A percentile compares a stretch with the other conserved stretches of the same genome.
phyloP scores from a whole-genome alignment of 2,113 vertebrate species.

The Rhipidura dahli region DNA sequence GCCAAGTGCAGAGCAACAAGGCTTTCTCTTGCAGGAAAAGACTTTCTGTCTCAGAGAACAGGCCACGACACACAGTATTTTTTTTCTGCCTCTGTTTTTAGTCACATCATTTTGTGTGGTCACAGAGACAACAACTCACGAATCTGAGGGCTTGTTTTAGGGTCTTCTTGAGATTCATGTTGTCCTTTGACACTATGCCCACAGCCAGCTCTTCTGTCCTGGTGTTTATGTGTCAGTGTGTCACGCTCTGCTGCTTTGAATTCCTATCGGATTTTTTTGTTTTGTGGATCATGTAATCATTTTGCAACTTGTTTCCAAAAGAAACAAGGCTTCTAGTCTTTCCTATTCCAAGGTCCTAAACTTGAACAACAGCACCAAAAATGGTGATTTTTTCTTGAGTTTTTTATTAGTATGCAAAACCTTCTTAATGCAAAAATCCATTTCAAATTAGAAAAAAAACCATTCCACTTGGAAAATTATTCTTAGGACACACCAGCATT shows the following conservation, averaged over 20 bases:
- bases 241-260: background rate
- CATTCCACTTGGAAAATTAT: background rate
- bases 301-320: background rate
- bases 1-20: background rate
- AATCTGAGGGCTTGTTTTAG: background rate
- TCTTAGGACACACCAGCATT: background rate
- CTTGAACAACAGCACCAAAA: background rate
- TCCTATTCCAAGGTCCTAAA: background rate
- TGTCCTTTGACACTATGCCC: background rate
- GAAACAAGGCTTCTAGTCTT: background rate
- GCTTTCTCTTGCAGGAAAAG: background rate
- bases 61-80: fast-evolving
- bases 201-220: background rate
- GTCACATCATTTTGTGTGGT: background rate
- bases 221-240: background rate
- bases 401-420: background rate
- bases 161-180: background rate
- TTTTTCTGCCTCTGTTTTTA: background rate
- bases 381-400: background rate
- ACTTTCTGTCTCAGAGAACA: background rate
- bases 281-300: background rate
- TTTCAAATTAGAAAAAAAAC: background rate
- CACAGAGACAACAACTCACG: background rate
- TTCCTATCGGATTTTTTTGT: background rate
- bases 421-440: background rate